Evolutionary conservation across 2,113 vertebrate genomes (phyloP), one percentile per base, ranked within the genome.

Genomic region (Leucopsar rothschildi): DNA sequence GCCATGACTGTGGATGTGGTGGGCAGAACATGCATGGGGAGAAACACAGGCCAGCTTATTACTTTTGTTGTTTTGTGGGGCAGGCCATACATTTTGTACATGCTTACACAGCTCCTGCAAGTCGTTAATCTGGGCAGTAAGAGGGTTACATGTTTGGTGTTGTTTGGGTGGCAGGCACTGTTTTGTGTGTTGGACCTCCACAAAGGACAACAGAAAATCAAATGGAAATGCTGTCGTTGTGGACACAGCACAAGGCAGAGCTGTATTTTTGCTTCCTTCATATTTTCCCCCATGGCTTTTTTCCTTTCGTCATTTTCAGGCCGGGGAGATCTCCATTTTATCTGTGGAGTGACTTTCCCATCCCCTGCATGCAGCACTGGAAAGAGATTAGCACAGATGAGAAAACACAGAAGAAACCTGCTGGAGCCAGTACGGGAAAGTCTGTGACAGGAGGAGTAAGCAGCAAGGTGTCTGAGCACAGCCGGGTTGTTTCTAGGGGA

Each of bases 391-490:
- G 75, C 52, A 90, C 72, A 90, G 69, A 71, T 78, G 76, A 95
- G 65, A 84, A 95, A 90, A 90, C 39, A 88, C 88, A 88, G 77
- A 77, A 90, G n/a, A 93, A 95, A 91, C 37, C 81, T 88, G 44
- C 47, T 80, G 66, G 75, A 88, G 44, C 44, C 64, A 70, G 52
- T 60, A 69, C 4, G 18, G 57, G 22, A 23, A 83, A 70, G 39
- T 27, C 81, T 91, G 90, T 42, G 78, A 57, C 11, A 55, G 57
- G 39, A 91, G 27, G 37, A 90, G 68, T 6, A 29, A 91, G 82
- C 64, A 93, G 78, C 50, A 83, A 95, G 84, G 82, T 94, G 71
- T 86, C 78, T 86, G 75, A 92, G 81, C 59, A 15, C 0, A 27
- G 82, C 76, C 0, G 1, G 69, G 63, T 53, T 81, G 64, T 80